These are phyloP conservation scores for Mola mola DNA, from an alignment of 2,113 vertebrate species.

Conservation along the genomic window DNA sequence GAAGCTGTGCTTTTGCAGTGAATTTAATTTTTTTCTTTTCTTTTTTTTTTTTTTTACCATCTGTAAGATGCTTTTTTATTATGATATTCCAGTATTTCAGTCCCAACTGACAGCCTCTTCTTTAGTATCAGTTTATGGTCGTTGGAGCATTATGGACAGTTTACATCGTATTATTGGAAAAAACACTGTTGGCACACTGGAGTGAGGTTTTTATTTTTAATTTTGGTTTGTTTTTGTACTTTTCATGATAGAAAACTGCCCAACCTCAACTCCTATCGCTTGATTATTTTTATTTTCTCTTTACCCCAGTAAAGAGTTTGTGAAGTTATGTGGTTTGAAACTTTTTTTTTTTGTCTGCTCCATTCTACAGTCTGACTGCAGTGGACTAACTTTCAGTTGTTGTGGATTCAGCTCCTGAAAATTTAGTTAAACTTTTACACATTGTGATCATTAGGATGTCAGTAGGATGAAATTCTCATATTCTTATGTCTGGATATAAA, in stretches of 20 bases:
- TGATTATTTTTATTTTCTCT: slow-evolving; percentile 7
- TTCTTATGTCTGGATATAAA: slow-evolving; percentile 32
- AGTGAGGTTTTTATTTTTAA: neutral
- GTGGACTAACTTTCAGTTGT: neutral
- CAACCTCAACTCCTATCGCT: slow-evolving; percentile 7
- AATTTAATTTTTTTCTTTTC: too few species aligned
- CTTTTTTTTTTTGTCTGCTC: slow-evolving; percentile 9
- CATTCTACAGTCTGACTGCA: neutral
- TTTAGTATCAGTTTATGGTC: slow-evolving; percentile 4
- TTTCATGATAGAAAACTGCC: slow-evolving; percentile 21
- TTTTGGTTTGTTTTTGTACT: slow-evolving; percentile 12
- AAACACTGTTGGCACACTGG: slow-evolving; percentile 32
- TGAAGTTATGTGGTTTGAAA: slow-evolving; percentile 19
- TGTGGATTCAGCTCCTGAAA: slow-evolving; percentile 2
- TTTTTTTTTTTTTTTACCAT: slow-evolving; percentile 58
- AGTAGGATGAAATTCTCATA: slow-evolving; percentile 30
- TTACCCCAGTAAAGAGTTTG: too few species aligned
- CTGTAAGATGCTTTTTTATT: slow-evolving; percentile 27
- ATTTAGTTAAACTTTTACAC: slow-evolving; percentile 40
- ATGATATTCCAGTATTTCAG: slow-evolving; percentile 12
- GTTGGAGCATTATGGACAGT: neutral
- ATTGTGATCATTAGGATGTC: slow-evolving; percentile 7
- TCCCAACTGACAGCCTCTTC: slow-evolving; percentile 1
- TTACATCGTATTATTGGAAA: neutral
- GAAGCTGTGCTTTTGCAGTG: slow-evolving; percentile 51